These are phyloP conservation scores for Caenorhabditis tropicalis DNA, from an alignment of 1,140 invertebrate species.

Conservation along the genomic window DNA sequence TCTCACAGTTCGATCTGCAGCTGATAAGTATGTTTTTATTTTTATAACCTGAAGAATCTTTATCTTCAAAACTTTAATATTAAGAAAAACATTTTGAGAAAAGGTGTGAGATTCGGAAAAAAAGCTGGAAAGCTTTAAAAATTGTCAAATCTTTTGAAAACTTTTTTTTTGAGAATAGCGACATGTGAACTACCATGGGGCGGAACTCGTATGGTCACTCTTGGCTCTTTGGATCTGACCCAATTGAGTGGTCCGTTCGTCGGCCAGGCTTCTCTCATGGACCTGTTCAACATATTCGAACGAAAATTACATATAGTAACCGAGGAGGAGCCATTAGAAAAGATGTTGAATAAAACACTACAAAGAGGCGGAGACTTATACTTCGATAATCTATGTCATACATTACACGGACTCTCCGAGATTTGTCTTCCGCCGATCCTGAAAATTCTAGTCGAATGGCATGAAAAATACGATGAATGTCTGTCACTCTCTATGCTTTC, in stretches of 20 bases:
- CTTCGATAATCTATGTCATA: constrained; percentile 67
- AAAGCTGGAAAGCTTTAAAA: background rate
- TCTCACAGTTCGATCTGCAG: background rate
- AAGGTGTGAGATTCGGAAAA: background rate
- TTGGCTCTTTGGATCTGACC: constrained; percentile 57
- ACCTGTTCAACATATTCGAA: constrained; percentile 66
- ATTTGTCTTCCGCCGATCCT: constrained; percentile 94
- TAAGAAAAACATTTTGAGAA: background rate
- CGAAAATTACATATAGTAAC: constrained; percentile 60
- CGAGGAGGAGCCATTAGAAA: constrained; percentile 69
- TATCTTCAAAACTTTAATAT: background rate
- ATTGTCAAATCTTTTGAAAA: background rate
- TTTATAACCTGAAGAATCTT: background rate
- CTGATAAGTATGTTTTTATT: constrained; percentile 5
- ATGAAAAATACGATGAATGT: constrained; percentile 76
- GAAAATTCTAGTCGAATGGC: constrained; percentile 92
- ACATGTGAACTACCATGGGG: constrained; percentile 67
- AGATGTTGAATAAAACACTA: constrained; percentile 67
- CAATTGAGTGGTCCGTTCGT: constrained; percentile 41
- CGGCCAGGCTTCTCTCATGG: constrained; percentile 54
- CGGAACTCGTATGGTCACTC: constrained; percentile 58
- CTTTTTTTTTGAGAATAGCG: constrained; percentile 50
- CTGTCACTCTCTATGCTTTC: constrained; percentile 26
- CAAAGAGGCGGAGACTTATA: constrained; percentile 66
- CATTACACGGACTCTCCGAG: constrained; percentile 76